Evolutionary conservation across 2,797 vertebrate species (phyloP).

Genomic region (Coilia nasus): DNA sequence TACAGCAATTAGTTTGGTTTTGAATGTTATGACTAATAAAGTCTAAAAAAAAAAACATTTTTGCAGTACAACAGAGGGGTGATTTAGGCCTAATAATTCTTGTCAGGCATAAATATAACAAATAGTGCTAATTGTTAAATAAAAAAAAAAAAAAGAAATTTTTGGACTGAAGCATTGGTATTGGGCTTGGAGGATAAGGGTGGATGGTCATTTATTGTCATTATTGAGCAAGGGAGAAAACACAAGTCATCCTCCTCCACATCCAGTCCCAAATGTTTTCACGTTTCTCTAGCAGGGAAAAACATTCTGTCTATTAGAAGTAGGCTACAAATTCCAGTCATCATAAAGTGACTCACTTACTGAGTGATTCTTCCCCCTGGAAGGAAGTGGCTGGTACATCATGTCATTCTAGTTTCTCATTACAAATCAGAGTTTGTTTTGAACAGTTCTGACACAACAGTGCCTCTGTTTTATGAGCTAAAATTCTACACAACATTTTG

Average conservation of each 20-base stretch:
- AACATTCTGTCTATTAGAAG: conserved; percentile 26
- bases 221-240: conserved; percentile 18
- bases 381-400: conserved; percentile 35
- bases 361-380: conserved; percentile 42
- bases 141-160: too few species aligned
- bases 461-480: too few species aligned
- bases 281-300: conserved; percentile 38
- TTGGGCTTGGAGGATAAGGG: neutral
- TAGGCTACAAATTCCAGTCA: conserved; percentile 45
- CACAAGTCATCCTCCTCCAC: conserved; percentile 41
- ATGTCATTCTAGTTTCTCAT: neutral
- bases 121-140: neutral
- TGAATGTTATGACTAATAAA: neutral
- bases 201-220: neutral
- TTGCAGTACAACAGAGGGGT: neutral
- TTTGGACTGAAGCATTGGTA: neutral
- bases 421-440: conserved; percentile 24
- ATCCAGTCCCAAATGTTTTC: conserved; percentile 47
- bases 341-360: conserved; percentile 52
- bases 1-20: neutral
- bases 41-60: too few species aligned
- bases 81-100: neutral
- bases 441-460: neutral
- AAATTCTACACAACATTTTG: too few species aligned
- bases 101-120: neutral